Evolutionary conservation across 2,797 vertebrate genomes (phyloP).

Genomic region (Myotis pilosus): DNA sequence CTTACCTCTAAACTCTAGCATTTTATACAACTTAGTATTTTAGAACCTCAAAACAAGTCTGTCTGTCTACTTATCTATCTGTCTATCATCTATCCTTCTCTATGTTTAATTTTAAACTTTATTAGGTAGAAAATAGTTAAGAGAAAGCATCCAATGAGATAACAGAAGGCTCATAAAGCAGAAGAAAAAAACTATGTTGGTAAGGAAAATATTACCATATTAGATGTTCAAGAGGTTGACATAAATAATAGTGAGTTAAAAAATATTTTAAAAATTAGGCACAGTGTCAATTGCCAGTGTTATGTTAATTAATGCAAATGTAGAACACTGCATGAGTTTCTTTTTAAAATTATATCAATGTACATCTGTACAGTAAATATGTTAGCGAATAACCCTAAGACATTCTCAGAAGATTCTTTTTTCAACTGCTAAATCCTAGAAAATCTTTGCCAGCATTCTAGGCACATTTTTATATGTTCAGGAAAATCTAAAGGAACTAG

Average conservation of each 20-base stretch:
- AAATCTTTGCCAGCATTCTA: conserved; percentile 65
- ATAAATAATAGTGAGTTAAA: conserved; percentile 71
- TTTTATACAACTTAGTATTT: conserved; percentile 27
- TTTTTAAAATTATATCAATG: conserved; percentile 49
- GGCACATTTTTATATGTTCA: conserved; percentile 51
- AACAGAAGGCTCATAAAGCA: conserved; percentile 54
- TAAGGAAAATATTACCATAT: conserved; percentile 68
- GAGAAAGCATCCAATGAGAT: conserved; percentile 3
- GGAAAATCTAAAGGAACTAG: neutral
- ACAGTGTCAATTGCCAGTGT: conserved; percentile 63
- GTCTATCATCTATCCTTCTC: neutral
- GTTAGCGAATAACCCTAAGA: conserved; percentile 61
- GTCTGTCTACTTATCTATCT: neutral
- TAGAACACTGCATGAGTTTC: conserved; percentile 57
- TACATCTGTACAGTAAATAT: conserved; percentile 70
- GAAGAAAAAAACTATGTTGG: conserved; percentile 54
- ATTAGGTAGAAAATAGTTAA: neutral
- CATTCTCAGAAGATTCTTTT: conserved; percentile 65
- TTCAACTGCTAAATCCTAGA: conserved; percentile 39
- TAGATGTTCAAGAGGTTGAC: conserved; percentile 65
- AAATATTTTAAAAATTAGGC: conserved; percentile 69
- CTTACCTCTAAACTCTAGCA: neutral
- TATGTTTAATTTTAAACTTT: conserved; percentile 39
- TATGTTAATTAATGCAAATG: conserved; percentile 76
- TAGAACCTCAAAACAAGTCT: conserved; percentile 29